Conservation (phyloP, 2,113 vertebrate genomes). For the Cranoglanis bouderius region DNA sequence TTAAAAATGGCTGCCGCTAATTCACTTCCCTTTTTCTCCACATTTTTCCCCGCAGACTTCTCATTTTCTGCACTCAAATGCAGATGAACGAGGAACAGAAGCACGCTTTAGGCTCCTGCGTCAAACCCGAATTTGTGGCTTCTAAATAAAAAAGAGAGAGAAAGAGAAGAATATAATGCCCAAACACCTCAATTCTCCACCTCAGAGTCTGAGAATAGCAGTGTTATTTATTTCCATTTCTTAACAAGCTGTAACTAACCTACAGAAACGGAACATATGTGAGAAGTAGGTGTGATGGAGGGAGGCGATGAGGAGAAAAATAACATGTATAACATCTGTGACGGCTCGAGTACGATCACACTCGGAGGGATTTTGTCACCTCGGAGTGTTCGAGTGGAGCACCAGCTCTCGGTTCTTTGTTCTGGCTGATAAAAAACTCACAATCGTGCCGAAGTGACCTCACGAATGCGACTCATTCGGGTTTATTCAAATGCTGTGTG, state of each 20-base stretch:
- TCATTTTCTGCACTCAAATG: neutral
- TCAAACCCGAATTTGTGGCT: neutral
- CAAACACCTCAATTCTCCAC: conserved; percentile 20
- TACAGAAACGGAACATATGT: conserved; percentile 50
- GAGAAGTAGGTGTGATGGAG: conserved; percentile 39
- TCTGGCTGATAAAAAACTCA: neutral
- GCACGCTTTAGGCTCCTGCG: neutral
- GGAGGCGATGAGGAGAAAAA: conserved; percentile 15
- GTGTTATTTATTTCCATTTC: conserved; percentile 50
- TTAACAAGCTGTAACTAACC: conserved; percentile 49
- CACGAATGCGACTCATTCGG: neutral
- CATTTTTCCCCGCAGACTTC: neutral
- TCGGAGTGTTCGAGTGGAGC: neutral
- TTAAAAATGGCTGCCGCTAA: no score
- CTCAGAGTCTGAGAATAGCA: conserved; percentile 47
- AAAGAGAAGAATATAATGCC: neutral
- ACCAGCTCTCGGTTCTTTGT: neutral
- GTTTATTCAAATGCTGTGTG: neutral
- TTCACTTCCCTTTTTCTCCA: no score
- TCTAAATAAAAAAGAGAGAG: neutral
- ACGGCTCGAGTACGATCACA: neutral
- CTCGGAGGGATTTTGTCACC: neutral
- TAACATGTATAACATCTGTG: neutral
- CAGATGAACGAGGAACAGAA: neutral
- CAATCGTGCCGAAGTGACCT: neutral